Evolutionary conservation across 1,140 invertebrate species (phyloP).

Genomic region (Holotrichia oblita): DNA sequence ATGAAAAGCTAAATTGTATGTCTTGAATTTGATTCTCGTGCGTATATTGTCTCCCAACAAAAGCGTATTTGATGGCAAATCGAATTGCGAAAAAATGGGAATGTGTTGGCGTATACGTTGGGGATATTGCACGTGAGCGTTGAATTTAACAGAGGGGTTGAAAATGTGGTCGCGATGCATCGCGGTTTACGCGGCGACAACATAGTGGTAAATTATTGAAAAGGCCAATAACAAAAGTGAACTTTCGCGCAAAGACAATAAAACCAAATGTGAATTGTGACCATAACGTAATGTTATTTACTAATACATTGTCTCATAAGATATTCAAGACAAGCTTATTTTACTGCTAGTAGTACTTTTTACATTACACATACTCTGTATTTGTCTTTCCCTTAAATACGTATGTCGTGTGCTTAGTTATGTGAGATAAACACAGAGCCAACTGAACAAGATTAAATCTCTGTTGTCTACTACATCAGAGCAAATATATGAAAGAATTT

Average conservation of each 20-base stretch:
- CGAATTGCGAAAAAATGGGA: neutral
- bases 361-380: neutral
- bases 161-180: neutral
- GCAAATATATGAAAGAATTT: too few species aligned
- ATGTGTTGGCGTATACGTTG: neutral
- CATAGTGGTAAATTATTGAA: slow-evolving; percentile 6
- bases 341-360: slow-evolving; percentile 1
- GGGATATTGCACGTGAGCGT: neutral
- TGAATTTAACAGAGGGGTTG: slow-evolving; percentile 2
- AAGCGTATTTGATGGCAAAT: slow-evolving; percentile 18
- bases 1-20: neutral
- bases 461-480: too few species aligned
- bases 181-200: slow-evolving; percentile 1
- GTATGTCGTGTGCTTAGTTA: too few species aligned
- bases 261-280: slow-evolving; percentile 25
- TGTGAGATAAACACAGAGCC: too few species aligned
- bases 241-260: slow-evolving; percentile 7
- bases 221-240: slow-evolving; percentile 18
- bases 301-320: slow-evolving; percentile 20
- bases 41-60: slow-evolving; percentile 3
- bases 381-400: too few species aligned
- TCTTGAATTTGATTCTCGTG: neutral
- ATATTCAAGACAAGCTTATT: neutral
- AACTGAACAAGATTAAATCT: too few species aligned
- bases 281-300: slow-evolving; percentile 13